Evolutionary conservation across 2,113 vertebrate species (phyloP).

Genomic region (Shinisaurus crocodilurus): DNA sequence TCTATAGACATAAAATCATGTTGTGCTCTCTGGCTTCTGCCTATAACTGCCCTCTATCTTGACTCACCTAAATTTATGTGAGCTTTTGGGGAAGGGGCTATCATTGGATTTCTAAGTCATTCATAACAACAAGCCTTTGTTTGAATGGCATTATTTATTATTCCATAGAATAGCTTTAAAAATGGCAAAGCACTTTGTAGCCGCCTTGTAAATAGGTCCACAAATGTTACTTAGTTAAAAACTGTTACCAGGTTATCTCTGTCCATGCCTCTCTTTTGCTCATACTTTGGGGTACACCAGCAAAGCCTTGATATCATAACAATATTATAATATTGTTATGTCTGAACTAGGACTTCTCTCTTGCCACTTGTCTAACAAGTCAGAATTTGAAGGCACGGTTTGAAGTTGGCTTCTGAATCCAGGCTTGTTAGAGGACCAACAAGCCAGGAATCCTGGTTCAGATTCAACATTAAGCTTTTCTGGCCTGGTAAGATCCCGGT

Average conservation of each 20-base stretch:
- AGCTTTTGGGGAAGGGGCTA: not conserved
- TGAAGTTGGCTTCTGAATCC: too few relatives aligned
- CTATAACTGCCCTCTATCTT: not conserved
- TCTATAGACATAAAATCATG: not conserved
- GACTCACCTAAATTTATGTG: not conserved
- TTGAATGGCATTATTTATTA: not conserved
- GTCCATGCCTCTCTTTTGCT: not conserved
- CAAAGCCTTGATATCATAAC: too few relatives aligned
- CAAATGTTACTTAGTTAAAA: not conserved
- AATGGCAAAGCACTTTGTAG: too few relatives aligned
- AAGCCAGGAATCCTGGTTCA: not conserved
- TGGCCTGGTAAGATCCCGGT: not conserved
- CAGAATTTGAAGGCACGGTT: too few relatives aligned
- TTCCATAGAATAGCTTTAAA: too few relatives aligned
- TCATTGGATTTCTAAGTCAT: not conserved
- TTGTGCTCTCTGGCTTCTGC: not conserved
- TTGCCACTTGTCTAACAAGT: not conserved
- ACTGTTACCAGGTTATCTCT: not conserved
- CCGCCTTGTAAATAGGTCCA: not conserved
- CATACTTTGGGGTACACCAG: too few relatives aligned
- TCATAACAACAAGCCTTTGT: not conserved
- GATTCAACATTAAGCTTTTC: not conserved
- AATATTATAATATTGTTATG: too few relatives aligned
- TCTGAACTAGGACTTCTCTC: not conserved
- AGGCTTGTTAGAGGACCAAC: not conserved